Conservation (phyloP, 1,140 invertebrate genomes). For the Nautilus pompilius region DNA sequence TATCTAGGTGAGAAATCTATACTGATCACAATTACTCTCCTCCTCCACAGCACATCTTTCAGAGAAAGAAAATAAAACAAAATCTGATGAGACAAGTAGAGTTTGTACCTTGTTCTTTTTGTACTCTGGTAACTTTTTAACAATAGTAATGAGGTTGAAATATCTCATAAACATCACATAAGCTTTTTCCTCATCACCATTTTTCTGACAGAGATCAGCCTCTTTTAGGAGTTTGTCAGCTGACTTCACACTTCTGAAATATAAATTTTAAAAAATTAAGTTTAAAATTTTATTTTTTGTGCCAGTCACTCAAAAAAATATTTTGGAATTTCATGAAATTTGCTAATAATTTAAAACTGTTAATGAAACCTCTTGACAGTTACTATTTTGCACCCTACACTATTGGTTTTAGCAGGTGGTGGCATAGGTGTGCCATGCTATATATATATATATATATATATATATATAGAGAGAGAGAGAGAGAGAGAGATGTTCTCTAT, state of each 20-base stretch:
- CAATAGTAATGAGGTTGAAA: conserved; percentile 59
- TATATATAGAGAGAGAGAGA: no score
- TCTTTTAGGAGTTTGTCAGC: conserved; percentile 62
- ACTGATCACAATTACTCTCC: no score
- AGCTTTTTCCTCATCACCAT: conserved; percentile 67
- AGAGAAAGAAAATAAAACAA: no score
- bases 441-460: no score
- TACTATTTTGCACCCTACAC: not conserved
- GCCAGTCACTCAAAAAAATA: not conserved
- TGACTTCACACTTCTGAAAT: conserved; percentile 36
- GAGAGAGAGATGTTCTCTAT: no score
- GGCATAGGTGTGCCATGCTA: no score
- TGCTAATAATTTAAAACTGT: conserved; percentile 3
- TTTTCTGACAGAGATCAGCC: conserved; percentile 59
- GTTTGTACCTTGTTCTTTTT: conserved; percentile 41
- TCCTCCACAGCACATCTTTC: no score
- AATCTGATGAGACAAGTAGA: no score
- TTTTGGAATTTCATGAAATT: not conserved
- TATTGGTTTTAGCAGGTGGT: no score
- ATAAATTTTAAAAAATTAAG: not conserved
- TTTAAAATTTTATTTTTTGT: not conserved
- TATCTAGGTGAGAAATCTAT: no score
- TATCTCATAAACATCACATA: conserved; percentile 72
- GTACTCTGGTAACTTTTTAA: conserved; percentile 39
- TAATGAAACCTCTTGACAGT: conserved; percentile 3